Evolutionary conservation across 1,140 invertebrate species (phyloP).

Genomic region (Oedothorax gibbosus): DNA sequence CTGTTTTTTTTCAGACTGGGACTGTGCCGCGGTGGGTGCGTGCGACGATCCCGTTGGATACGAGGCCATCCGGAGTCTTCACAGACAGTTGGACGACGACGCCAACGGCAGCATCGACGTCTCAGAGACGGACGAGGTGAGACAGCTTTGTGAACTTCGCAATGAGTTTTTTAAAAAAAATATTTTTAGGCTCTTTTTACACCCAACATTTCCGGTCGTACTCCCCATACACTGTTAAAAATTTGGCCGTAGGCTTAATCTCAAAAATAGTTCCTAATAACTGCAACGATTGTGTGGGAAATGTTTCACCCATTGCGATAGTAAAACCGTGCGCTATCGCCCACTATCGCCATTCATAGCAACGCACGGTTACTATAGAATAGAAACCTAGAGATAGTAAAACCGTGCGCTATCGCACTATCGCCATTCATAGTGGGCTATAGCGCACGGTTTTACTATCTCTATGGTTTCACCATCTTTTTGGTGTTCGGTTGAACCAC

Average conservation of each 20-base stretch:
- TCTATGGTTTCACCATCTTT: too few relatives aligned
- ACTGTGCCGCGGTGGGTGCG: conserved; percentile 60
- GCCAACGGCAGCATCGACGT: conserved; percentile 94
- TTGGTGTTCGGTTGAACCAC: too few relatives aligned
- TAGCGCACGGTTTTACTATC: too few relatives aligned
- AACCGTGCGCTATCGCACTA: too few relatives aligned
- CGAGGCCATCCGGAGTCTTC: conserved; percentile 88
- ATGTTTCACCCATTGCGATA: too few relatives aligned
- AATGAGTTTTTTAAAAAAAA: not conserved
- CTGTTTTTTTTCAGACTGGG: conserved; percentile 36
- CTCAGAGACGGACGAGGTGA: conserved; percentile 92
- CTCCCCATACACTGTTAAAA: not conserved
- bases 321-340: too few relatives aligned
- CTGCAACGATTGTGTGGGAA: too few relatives aligned
- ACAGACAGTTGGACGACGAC: conserved; percentile 92
- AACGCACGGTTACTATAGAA: too few relatives aligned
- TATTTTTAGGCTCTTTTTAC: not conserved
- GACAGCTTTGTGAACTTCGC: not conserved
- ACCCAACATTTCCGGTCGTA: not conserved
- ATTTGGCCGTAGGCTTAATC: not conserved
- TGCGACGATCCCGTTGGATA: conserved; percentile 80
- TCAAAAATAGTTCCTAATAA: too few relatives aligned
- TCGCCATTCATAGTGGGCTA: too few relatives aligned
- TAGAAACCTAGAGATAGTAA: too few relatives aligned
- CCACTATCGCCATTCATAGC: too few relatives aligned